phyloP scores from a whole-genome alignment of 2,888 invertebrate genomes.

The Sericinus montela region DNA sequence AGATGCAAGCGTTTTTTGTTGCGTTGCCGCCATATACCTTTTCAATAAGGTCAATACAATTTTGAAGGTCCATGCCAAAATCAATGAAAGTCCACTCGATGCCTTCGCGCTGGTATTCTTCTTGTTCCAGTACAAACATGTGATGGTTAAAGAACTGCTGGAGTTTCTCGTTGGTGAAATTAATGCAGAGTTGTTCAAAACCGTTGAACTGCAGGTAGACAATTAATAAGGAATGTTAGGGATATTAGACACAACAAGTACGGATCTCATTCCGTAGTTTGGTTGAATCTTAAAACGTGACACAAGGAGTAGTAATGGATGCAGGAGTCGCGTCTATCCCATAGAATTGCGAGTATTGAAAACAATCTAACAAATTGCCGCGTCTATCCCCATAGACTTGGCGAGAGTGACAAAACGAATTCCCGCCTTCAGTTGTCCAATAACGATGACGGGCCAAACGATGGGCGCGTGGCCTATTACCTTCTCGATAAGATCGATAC shows the following conservation, averaged over 20 bases:
- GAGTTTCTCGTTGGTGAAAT: constrained; percentile 98
- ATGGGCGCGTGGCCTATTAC: constrained; percentile 74
- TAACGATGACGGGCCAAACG: constrained; percentile 28
- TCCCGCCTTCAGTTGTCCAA: constrained; percentile 38
- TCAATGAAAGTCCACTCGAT: constrained; percentile 98
- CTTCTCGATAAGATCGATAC: constrained; percentile 97
- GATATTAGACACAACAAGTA: constrained; percentile 42
- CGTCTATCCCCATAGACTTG: constrained; percentile 36
- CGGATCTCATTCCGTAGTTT: constrained; percentile 69
- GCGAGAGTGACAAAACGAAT: constrained; percentile 28
- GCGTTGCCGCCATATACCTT: constrained; percentile 86
- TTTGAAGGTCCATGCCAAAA: constrained; percentile 97
- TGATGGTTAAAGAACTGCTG: constrained; percentile 99
- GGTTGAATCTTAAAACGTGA: constrained; percentile 41
- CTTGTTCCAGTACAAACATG: constrained; percentile 99
- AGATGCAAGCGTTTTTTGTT: constrained; percentile 73
- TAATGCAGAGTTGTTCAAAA: constrained; percentile 99
- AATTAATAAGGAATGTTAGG: constrained; percentile 60
- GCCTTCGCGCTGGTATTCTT: constrained; percentile 96
- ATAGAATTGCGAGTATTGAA: constrained; percentile 17
- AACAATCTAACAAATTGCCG: constrained; percentile 20
- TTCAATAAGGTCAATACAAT: constrained; percentile 97
- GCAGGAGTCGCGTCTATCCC: constrained; percentile 21
- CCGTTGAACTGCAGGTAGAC: constrained; percentile 90
- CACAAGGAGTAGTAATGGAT: constrained; percentile 24